phyloP scores from a whole-genome alignment of 2,888 invertebrate species.

The Oscheius myriophilus region DNA sequence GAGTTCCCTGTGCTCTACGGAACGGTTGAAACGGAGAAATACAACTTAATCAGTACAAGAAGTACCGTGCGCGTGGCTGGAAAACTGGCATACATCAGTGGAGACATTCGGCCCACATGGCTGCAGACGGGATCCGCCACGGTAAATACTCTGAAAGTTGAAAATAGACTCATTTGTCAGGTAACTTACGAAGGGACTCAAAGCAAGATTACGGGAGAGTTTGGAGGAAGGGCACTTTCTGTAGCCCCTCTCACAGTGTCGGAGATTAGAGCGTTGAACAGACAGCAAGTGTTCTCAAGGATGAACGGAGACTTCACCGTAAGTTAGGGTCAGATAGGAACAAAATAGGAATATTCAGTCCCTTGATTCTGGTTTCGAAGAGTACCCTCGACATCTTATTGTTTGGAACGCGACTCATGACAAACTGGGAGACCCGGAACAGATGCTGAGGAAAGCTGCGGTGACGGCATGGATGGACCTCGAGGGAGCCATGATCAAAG shows the following conservation, averaged over 20 bases:
- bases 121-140: slow-evolving; percentile 4
- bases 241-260: not conserved
- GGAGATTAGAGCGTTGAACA: not conserved
- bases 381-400: not conserved
- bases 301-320: not conserved
- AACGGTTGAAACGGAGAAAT: slow-evolving; percentile 7
- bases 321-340: not conserved
- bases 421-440: slow-evolving; percentile 19
- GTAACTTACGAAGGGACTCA: not conserved
- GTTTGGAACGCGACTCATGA: slow-evolving; percentile 42
- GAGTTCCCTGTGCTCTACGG: slow-evolving; percentile 23
- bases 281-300: not conserved
- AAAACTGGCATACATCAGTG: slow-evolving; percentile 14
- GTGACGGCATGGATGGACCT: slow-evolving; percentile 34
- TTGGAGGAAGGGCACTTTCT: not conserved
- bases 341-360: too few species aligned
- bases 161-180: not conserved
- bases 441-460: slow-evolving; percentile 32
- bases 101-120: slow-evolving; percentile 24
- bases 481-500: slow-evolving; percentile 16
- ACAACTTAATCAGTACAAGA: not conserved
- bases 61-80: slow-evolving; percentile 25
- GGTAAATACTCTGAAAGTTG: not conserved
- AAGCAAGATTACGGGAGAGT: not conserved
- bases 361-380: too few species aligned